Conservation (phyloP, 1,140 invertebrate genomes). For the Apis cerana region DNA sequence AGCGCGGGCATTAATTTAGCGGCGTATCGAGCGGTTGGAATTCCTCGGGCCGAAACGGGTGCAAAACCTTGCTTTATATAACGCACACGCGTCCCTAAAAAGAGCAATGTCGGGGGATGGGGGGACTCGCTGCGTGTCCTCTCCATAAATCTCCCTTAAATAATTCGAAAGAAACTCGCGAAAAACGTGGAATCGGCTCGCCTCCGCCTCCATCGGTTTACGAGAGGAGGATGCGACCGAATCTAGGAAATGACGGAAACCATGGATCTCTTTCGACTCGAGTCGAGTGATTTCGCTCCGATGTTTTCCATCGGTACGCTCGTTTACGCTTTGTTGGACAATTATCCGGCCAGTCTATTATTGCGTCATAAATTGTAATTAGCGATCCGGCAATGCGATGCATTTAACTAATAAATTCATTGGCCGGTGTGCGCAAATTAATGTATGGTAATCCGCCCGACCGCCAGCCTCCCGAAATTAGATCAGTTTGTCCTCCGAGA, state of each 20-base stretch:
- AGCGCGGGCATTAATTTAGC: conserved; percentile 39
- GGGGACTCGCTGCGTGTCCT: not conserved
- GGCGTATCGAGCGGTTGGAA: conserved; percentile 33
- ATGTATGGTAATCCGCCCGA: conserved; percentile 64
- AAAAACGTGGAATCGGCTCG: conserved; percentile 8
- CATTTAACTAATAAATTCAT: conserved; percentile 69
- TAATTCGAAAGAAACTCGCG: not conserved
- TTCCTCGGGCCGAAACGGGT: conserved; percentile 40
- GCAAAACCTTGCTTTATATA: conserved; percentile 13
- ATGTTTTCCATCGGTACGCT: not conserved
- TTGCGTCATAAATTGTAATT: conserved; percentile 66
- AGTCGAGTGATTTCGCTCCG: not conserved
- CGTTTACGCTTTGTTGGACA: conserved; percentile 24
- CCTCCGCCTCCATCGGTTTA: too few species aligned
- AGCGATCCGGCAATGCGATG: conserved; percentile 54
- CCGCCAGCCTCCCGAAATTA: conserved; percentile 41
- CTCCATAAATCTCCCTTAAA: conserved; percentile 41
- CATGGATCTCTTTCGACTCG: not conserved
- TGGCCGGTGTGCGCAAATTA: conserved; percentile 59
- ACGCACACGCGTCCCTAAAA: not conserved
- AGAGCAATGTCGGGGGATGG: not conserved
- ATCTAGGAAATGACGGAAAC: too few species aligned
- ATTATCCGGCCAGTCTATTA: conserved; percentile 61
- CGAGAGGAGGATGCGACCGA: too few species aligned
- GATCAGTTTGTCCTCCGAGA: conserved; percentile 41